Conservation (phyloP, 2,888 invertebrate species). For the Meteorus colon region DNA sequence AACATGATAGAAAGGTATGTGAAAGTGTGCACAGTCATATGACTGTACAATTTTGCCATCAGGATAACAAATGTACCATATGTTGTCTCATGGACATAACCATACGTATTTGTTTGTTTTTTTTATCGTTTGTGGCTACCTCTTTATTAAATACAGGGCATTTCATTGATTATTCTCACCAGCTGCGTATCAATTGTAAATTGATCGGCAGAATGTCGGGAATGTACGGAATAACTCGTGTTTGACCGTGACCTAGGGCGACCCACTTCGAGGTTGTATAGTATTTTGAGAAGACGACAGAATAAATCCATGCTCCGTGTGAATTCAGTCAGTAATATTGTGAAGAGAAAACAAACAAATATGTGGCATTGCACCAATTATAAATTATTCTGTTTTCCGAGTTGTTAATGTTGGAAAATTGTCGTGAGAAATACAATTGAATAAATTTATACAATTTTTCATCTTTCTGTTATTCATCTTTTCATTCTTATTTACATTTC, state of each 20-base stretch:
- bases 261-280: slow-evolving; percentile 45
- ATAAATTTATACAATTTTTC: background rate
- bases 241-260: slow-evolving; percentile 51
- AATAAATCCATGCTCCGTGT: slow-evolving; percentile 8
- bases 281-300: slow-evolving; percentile 38
- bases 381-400: background rate
- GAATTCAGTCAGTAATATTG: background rate
- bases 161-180: background rate
- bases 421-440: background rate
- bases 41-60: background rate
- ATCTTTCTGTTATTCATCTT: background rate
- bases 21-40: background rate
- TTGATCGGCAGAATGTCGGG: slow-evolving; percentile 41
- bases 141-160: no score
- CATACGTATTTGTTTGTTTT: background rate
- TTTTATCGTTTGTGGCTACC: no score
- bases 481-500: background rate
- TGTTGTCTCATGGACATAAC: background rate
- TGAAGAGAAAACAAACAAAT: background rate
- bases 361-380: background rate
- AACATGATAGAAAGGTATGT: slow-evolving; percentile 5
- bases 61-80: background rate
- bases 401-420: background rate
- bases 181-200: background rate
- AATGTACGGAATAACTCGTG: slow-evolving; percentile 43